Evolutionary conservation across 2,113 vertebrate species (phyloP).

Genomic region (Opisthocomus hoazin): DNA sequence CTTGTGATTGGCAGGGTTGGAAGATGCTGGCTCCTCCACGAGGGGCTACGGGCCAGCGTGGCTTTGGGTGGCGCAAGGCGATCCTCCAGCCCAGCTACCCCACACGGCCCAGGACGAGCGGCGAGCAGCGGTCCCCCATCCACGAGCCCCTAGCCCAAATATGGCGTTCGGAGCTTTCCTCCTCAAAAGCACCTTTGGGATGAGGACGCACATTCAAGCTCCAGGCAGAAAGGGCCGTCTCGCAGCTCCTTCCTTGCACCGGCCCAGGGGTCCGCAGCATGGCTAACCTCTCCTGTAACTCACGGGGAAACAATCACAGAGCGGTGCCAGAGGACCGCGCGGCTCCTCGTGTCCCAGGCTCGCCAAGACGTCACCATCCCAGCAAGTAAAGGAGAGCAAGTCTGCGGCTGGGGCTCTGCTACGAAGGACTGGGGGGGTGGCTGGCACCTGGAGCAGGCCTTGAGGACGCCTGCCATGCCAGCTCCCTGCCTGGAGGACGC

Average conservation of each 20-base stretch:
- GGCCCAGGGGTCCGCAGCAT: background rate
- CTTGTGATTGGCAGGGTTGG: background rate
- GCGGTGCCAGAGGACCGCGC: accelerated
- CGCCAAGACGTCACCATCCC: accelerated
- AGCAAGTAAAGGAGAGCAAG: background rate
- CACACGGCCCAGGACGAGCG: background rate
- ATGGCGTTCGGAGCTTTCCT: background rate
- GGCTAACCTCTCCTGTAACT: background rate
- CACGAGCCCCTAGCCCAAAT: background rate
- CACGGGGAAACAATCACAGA: background rate
- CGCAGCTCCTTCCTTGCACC: background rate
- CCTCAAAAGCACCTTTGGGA: background rate
- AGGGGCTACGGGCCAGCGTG: background rate
- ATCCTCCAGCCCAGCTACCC: background rate
- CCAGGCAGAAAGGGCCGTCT: background rate
- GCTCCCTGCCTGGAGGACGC: background rate
- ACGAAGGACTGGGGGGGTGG: too few species aligned
- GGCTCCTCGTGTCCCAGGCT: background rate
- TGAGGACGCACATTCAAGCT: background rate
- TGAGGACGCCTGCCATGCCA: background rate
- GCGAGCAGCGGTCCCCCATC: background rate
- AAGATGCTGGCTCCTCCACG: background rate
- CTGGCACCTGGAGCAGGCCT: background rate
- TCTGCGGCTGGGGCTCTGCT: background rate
- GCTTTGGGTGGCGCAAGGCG: background rate